Evolutionary conservation across 2,797 vertebrate genomes (phyloP).

Genomic region (Acanthis flammea): DNA sequence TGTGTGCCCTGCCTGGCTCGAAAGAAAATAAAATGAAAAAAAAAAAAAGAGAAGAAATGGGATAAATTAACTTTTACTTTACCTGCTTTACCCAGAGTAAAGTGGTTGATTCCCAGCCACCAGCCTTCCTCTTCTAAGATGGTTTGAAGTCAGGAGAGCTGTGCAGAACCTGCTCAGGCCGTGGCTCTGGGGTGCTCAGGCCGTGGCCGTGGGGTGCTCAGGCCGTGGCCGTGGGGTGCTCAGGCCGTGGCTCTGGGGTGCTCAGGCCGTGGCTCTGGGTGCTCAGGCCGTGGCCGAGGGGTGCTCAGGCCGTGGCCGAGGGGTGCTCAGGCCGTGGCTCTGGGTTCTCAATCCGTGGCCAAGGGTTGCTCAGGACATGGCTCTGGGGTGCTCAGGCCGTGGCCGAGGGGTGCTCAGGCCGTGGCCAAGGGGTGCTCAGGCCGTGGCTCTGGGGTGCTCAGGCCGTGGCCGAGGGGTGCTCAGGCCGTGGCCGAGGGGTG

Average conservation of each 20-base stretch:
- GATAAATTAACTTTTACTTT: not conserved
- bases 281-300: no score
- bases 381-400: no score
- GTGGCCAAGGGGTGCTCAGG: not conserved
- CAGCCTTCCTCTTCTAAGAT: not conserved
- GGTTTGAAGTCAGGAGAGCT: not conserved
- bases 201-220: not conserved
- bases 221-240: no score
- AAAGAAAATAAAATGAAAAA: no score
- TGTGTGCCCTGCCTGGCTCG: not conserved
- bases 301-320: no score
- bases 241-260: no score
- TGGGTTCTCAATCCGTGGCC: no score
- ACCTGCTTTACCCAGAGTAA: not conserved
- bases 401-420: no score
- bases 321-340: no score
- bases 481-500: not conserved
- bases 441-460: not conserved
- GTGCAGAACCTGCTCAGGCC: not conserved
- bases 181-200: not conserved
- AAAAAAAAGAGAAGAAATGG: not conserved
- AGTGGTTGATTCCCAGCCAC: not conserved
- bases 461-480: not conserved
- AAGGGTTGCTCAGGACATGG: not conserved
- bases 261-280: no score